These are phyloP conservation scores for Ormia ochracea DNA, from an alignment of 2,888 invertebrate species.

Conservation along the genomic window DNA sequence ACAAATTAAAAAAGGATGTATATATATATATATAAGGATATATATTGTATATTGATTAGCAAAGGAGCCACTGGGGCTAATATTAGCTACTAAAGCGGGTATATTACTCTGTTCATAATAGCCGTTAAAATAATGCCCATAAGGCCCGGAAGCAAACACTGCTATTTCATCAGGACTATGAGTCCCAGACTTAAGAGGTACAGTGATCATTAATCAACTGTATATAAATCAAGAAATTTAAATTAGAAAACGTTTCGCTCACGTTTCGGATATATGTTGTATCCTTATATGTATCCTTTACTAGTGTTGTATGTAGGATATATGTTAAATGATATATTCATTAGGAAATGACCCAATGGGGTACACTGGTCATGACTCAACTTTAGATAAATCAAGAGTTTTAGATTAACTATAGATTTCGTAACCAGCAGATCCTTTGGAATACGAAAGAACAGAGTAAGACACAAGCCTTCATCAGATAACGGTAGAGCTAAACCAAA, in stretches of 20 bases:
- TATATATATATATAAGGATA: too few relatives aligned
- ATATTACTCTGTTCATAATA: constrained; percentile 87
- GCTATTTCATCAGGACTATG: constrained; percentile 89
- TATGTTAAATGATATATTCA: too few relatives aligned
- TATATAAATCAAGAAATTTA: constrained; percentile 65
- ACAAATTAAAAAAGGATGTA: not conserved
- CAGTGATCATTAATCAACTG: constrained; percentile 78
- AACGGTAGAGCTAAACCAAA: constrained; percentile 78
- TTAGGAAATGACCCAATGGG: too few relatives aligned
- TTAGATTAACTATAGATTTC: constrained; percentile 66
- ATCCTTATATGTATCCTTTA: too few relatives aligned
- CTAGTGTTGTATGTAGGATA: too few relatives aligned
- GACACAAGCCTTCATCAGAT: constrained; percentile 80
- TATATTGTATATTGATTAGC: constrained; percentile 32
- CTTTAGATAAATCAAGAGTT: constrained; percentile 64
- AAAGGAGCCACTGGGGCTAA: constrained; percentile 82
- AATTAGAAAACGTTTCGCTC: too few relatives aligned
- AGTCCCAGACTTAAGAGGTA: constrained; percentile 80
- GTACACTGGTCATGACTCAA: constrained; percentile 79
- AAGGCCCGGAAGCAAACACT: constrained; percentile 85
- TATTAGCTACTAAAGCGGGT: constrained; percentile 84
- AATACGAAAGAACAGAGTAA: constrained; percentile 84
- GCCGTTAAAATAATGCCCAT: constrained; percentile 86
- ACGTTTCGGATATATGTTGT: too few relatives aligned
- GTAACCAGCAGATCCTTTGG: constrained; percentile 83